Conservation (phyloP, 2,888 invertebrate species). For the Odontocerum albicorne region DNA sequence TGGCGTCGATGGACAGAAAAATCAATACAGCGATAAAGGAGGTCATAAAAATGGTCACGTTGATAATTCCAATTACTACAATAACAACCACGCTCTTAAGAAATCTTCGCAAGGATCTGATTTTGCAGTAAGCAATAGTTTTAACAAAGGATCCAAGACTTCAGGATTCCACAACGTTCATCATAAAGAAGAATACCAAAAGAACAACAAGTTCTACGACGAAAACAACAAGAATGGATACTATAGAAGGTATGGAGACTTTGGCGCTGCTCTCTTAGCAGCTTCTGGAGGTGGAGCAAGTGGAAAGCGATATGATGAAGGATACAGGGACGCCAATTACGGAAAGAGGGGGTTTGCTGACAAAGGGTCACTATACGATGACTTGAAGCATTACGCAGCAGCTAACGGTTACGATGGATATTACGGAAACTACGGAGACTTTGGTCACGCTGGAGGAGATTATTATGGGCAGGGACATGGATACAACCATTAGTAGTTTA, state of each 20-base stretch:
- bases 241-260: conserved; percentile 54
- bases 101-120: conserved; percentile 48
- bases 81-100: conserved; percentile 47
- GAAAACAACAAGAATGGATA: conserved; percentile 57
- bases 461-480: conserved; percentile 41
- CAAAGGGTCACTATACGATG: conserved; percentile 55
- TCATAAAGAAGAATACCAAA: conserved; percentile 64
- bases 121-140: conserved; percentile 53
- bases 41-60: conserved; percentile 44
- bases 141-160: conserved; percentile 59
- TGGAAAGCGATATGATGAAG: conserved; percentile 45
- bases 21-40: conserved; percentile 44
- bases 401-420: conserved; percentile 50
- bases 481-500: conserved; percentile 18
- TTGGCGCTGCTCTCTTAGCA: conserved; percentile 50
- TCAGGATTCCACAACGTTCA: conserved; percentile 60
- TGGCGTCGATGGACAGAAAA: conserved; percentile 45
- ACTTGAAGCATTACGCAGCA: conserved; percentile 51
- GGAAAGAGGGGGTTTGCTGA: conserved; percentile 55
- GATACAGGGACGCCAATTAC: conserved; percentile 50
- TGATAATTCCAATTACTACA: conserved; percentile 50
- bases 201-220: conserved; percentile 61
- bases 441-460: conserved; percentile 40
- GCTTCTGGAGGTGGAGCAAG: conserved; percentile 49
- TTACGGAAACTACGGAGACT: conserved; percentile 36